Conservation (phyloP, 2,888 invertebrate species). For the Sinohyriopsis cumingii region DNA sequence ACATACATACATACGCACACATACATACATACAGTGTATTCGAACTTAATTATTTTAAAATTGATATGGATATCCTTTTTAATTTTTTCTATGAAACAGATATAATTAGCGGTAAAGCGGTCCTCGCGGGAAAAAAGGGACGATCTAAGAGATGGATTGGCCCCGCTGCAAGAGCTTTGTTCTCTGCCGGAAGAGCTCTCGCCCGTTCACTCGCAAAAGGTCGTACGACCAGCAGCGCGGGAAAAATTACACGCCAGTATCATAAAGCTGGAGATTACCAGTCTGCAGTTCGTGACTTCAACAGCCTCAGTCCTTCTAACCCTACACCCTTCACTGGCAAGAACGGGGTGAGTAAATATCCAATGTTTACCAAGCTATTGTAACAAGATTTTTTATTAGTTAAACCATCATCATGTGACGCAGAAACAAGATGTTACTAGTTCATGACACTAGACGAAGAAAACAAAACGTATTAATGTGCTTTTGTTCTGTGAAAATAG, state of each 20-base stretch:
- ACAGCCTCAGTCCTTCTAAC: background rate
- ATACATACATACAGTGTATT: too few species aligned
- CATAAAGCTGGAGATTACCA: background rate
- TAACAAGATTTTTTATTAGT: too few species aligned
- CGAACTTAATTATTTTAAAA: too few species aligned
- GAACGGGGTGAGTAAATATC: background rate
- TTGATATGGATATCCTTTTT: too few species aligned
- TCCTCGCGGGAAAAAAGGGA: background rate
- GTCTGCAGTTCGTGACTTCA: conserved; percentile 4
- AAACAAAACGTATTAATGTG: too few species aligned
- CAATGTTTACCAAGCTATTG: too few species aligned
- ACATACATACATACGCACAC: too few species aligned
- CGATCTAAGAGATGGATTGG: conserved; percentile 4
- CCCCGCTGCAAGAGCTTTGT: background rate
- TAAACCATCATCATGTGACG: too few species aligned
- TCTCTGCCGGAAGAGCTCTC: background rate
- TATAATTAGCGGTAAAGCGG: background rate
- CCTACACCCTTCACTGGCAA: background rate
- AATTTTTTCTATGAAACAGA: background rate
- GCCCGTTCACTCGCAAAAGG: background rate
- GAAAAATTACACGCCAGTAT: conserved; percentile 5
- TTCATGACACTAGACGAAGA: too few species aligned
- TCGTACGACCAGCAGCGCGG: conserved; percentile 1
- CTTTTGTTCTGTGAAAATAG: too few species aligned
- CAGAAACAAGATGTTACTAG: too few species aligned